Base-by-base conservation (phyloP, 2,113 vertebrate species). In the Uropsilus gracilis region DNA sequence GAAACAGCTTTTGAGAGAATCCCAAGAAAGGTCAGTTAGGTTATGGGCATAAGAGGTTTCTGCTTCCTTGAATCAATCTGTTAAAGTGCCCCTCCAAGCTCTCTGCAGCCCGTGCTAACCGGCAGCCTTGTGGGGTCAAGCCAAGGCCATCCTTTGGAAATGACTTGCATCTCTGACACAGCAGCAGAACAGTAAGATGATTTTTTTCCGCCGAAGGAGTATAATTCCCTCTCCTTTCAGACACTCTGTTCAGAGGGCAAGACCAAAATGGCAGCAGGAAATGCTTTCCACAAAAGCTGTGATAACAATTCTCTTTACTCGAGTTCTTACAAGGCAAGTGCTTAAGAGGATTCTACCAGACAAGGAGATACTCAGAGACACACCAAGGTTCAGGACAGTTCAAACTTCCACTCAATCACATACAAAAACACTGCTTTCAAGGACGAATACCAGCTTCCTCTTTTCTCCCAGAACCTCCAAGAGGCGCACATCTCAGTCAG, bases 21-120 rank as follows among this genome's bases (percentile, higher is more conserved):
- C 69, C 87, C 18, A 42, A 73, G 63, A 86, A 95, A 96, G 93
- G 89, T 93, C 93, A 90, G 72, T 5, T 20, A 89, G 83, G 82
- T 44, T 32, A 20, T 20, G 64, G 66, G n/a, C 81, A 3, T 72
- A 53, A 96, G 93, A 94, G 75, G 22, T 39, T 75, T 92, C 89
- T 80, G 42, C 68, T 17, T 63, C 94, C 84, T 53, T 80, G 42
- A 89, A 90, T 90, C 94, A 78, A 68, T 94, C 86, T 66, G 69
- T 71, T 63, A 57, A 57, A 71, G 18, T 22, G 26, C 7, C 22
- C 71, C 72, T 61, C 24, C 17, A n/a, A 32, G 85, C 83, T 86
- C 86, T 63, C 71, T 17, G 8, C 77, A 12, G 32, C 30, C 50
- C 12, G 17, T 46, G 86, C 82, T 53, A 55, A 57, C 63, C 77